phyloP scores from a whole-genome alignment of 2,888 invertebrate genomes.

The Euclidia mi region DNA sequence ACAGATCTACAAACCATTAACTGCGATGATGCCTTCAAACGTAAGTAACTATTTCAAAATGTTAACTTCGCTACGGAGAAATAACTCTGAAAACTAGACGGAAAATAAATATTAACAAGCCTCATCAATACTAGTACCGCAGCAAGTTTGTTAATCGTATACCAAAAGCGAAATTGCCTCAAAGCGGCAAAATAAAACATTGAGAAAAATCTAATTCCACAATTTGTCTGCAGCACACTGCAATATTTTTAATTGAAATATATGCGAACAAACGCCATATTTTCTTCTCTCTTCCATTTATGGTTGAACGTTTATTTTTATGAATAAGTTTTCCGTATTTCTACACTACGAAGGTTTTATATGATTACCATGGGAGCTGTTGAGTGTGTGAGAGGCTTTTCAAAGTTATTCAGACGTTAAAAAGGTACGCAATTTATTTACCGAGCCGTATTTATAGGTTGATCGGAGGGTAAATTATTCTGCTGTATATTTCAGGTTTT shows the following conservation, averaged over 20 bases:
- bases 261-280: conserved; percentile 36
- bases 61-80: too few relatives aligned
- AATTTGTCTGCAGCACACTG: conserved; percentile 38
- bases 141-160: conserved; percentile 7
- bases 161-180: conserved; percentile 7
- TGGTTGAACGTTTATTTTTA: conserved; percentile 23
- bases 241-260: conserved; percentile 58
- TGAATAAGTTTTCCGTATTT: conserved; percentile 32
- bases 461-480: conserved; percentile 2
- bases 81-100: background rate
- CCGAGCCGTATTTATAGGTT: background rate
- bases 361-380: conserved; percentile 2
- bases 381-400: conserved; percentile 8
- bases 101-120: background rate
- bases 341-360: conserved; percentile 8
- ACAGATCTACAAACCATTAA: too few relatives aligned
- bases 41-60: too few relatives aligned
- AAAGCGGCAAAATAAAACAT: background rate
- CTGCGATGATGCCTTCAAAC: too few relatives aligned
- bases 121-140: background rate
- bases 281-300: conserved; percentile 18
- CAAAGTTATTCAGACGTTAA: conserved; percentile 17
- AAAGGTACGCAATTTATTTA: background rate
- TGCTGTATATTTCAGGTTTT: background rate
- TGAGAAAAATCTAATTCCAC: conserved; percentile 36